A percentile compares a stretch with the other conserved stretches of the same genome.
Evolutionary conservation across 1,140 invertebrate genomes (phyloP).

Genomic region (Metopolophium dirhodum): DNA sequence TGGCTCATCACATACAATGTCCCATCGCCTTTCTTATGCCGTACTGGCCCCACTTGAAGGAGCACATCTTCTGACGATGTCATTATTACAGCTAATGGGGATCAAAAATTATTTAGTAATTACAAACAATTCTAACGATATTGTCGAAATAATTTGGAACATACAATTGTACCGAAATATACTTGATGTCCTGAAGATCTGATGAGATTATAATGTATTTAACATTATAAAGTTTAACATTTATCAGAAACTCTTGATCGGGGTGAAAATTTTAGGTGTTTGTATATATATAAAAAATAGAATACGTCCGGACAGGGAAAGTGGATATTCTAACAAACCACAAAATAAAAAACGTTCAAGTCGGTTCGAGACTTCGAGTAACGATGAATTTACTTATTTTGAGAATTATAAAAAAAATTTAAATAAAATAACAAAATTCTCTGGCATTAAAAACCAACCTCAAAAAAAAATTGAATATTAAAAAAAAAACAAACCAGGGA

Average conservation of each 20-base stretch:
- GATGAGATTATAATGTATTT: neutral
- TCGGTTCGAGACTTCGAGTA: neutral
- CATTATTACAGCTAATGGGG: slow-evolving; percentile 67
- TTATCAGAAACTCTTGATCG: neutral
- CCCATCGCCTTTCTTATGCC: slow-evolving; percentile 95
- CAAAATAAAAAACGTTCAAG: neutral
- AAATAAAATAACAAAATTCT: slow-evolving; percentile 22
- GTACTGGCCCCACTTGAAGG: slow-evolving; percentile 87
- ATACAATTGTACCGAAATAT: neutral
- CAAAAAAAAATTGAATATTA: neutral
- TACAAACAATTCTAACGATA: neutral
- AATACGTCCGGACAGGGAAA: neutral
- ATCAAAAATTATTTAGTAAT: neutral
- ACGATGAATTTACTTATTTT: neutral
- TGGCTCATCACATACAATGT: slow-evolving; percentile 95
- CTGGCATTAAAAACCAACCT: slow-evolving; percentile 16
- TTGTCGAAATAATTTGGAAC: neutral
- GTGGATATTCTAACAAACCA: neutral
- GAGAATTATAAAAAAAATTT: neutral
- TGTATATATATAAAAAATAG: neutral
- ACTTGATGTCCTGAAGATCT: slow-evolving; percentile 1
- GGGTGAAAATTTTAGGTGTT: neutral
- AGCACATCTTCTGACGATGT: slow-evolving; percentile 91
- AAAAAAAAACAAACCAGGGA: neutral
- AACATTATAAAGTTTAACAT: neutral